phyloP scores from a whole-genome alignment of 1,140 invertebrate species.

The Cotesia typhae region DNA sequence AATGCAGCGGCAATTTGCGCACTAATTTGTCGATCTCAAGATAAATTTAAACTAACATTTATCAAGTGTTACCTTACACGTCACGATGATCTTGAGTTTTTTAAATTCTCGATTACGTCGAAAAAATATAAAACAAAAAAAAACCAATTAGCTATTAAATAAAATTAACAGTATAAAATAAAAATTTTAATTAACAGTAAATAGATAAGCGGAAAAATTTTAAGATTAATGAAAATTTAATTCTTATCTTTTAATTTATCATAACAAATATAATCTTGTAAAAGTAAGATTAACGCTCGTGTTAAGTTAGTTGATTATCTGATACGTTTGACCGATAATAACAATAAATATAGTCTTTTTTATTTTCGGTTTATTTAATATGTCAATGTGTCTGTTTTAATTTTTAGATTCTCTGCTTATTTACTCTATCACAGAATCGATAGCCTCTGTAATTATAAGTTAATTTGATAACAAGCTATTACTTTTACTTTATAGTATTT shows the following conservation, averaged over 20 bases:
- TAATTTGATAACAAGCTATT: no score
- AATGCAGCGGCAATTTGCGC: conserved; percentile 15
- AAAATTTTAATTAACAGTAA: no score
- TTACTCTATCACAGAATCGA: background rate
- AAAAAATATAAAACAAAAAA: no score
- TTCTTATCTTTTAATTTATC: conserved; percentile 39
- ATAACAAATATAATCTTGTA: conserved; percentile 49
- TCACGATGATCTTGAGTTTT: conserved; percentile 15
- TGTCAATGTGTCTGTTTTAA: no score
- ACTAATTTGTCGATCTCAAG: conserved; percentile 7
- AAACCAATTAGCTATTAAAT: no score
- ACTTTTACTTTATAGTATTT: no score
- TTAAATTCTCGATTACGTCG: conserved; percentile 9
- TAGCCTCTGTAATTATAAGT: no score
- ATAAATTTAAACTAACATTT: conserved; percentile 24
- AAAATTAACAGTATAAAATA: no score
- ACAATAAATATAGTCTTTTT: background rate
- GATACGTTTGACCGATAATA: conserved; percentile 20
- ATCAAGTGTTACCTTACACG: conserved; percentile 18
- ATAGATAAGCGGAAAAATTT: no score
- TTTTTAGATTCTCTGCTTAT: no score
- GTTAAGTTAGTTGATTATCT: conserved; percentile 29
- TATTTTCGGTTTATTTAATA: no score
- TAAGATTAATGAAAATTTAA: conserved; percentile 3
- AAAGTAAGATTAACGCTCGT: conserved; percentile 53